These are phyloP conservation scores for Scortum barcoo DNA, from an alignment of 2,113 vertebrate genomes.

Conservation along the genomic window DNA sequence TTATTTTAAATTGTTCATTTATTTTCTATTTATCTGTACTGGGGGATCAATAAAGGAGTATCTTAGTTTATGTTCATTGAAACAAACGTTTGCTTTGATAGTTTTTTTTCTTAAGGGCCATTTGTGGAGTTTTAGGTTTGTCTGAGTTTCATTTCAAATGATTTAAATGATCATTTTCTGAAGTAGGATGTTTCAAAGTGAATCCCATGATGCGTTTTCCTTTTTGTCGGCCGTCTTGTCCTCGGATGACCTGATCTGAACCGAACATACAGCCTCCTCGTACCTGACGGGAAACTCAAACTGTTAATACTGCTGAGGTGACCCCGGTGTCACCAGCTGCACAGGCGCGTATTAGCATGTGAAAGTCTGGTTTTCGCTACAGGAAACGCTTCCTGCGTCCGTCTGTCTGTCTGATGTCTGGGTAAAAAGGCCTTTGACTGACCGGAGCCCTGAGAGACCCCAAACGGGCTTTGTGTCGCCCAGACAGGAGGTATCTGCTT, in stretches of 20 bases:
- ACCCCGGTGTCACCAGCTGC: slow-evolving; percentile 25
- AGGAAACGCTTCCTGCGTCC: slow-evolving; percentile 54
- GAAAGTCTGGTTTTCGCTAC: slow-evolving; percentile 44
- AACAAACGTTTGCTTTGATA: too few species aligned
- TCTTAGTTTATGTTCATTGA: background rate
- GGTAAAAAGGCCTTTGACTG: slow-evolving; percentile 68
- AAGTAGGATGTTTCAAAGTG: background rate
- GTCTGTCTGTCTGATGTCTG: slow-evolving; percentile 31
- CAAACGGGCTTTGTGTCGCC: slow-evolving; percentile 39
- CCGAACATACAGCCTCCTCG: slow-evolving; percentile 12
- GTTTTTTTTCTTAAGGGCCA: background rate
- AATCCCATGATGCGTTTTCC: background rate
- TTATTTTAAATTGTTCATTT: too few species aligned
- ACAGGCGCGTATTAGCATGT: slow-evolving; percentile 47
- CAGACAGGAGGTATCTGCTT: slow-evolving; percentile 59
- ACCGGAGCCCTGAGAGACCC: slow-evolving; percentile 54
- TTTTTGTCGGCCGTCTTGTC: background rate
- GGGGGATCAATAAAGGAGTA: too few species aligned
- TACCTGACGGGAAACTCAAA: slow-evolving; percentile 21
- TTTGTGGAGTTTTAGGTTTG: background rate
- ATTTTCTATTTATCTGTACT: too few species aligned
- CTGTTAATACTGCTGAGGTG: background rate
- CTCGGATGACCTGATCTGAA: slow-evolving; percentile 11
- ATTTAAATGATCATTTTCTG: background rate
- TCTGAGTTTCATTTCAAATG: too few species aligned